A percentile compares a stretch with the other conserved stretches of the same genome.
Conservation (phyloP, 2,113 vertebrate genomes). For the Anolis sagrei region DNA sequence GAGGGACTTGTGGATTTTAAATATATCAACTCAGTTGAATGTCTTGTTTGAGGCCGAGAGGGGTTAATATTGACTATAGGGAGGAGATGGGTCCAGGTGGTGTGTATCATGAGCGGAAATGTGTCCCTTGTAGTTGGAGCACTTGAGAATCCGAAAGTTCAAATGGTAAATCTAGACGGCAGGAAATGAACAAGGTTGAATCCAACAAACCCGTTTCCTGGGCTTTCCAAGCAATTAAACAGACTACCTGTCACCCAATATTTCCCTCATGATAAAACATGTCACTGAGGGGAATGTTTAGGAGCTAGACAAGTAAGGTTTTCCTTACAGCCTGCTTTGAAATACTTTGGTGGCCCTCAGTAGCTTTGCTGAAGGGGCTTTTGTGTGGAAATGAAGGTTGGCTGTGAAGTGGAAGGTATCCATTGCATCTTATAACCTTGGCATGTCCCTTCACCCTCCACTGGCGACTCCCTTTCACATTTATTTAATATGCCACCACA, state of each 20-base stretch:
- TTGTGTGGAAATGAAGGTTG: constrained; percentile 30
- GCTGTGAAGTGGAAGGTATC: constrained; percentile 39
- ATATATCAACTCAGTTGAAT: constrained; percentile 71
- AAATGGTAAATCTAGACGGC: constrained; percentile 79
- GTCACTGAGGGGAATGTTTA: constrained; percentile 71
- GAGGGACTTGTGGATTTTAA: constrained; percentile 73
- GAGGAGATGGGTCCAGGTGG: constrained; percentile 57
- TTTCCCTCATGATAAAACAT: constrained; percentile 70
- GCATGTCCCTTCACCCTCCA: constrained; percentile 40
- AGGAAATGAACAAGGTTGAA: constrained; percentile 72
- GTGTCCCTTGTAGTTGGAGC: constrained; percentile 69
- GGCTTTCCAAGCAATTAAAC: constrained; percentile 77
- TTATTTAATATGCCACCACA: constrained; percentile 35
- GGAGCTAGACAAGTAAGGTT: constrained; percentile 51
- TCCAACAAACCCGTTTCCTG: constrained; percentile 67
- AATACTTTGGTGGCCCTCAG: constrained; percentile 43
- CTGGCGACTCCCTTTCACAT: constrained; percentile 43
- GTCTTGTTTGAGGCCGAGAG: constrained; percentile 28
- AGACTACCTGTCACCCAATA: constrained; percentile 70
- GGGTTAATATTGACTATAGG: constrained; percentile 10
- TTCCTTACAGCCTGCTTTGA: constrained; percentile 51
- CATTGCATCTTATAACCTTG: constrained; percentile 54
- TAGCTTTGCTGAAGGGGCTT: constrained; percentile 35
- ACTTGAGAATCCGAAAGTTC: constrained; percentile 71
- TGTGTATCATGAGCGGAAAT: constrained; percentile 69